Base-by-base conservation (phyloP, 2,888 invertebrate species). In the Gymnocheta viridis region DNA sequence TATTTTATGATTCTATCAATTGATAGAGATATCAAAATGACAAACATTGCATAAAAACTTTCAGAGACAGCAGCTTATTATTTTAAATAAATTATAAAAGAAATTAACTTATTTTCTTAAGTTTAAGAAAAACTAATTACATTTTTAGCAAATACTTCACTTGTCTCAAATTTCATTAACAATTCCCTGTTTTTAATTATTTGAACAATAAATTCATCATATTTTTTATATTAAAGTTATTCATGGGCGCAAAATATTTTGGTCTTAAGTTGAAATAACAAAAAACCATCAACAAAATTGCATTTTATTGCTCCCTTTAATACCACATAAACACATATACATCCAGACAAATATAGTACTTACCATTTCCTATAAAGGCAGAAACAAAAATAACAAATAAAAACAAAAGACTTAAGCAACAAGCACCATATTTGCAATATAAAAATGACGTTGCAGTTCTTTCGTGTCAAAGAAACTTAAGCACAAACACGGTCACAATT, bases 381-480 rank as follows among this genome's bases (percentile, higher is more conserved):
- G 10, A 7, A 7, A 29, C 1, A 4, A 27, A 17, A n/a, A n/a
- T n/a, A n/a, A n/a, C n/a, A n/a, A n/a, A n/a, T n/a, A n/a, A 60
- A 73, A 69, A 38, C 32, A 10, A 79, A 85, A 81, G 80, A 82
- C 80, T 82, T 78, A 81, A 85, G 81, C 77, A 69, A 81, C 81
- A 69, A 82, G 58, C 85, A 58, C 56, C 32, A 54, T 73, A 60
- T 76, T 38, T 70, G 19, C 3, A 22, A 67, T 17, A 66, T 79
- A 60, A 62, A 69, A 58, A 58, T 49, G 27, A 27, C 24, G 41
- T 66, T 49, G 47, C 58, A 29, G 60, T 67, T 67, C 38, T 29
- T 35, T 0, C 29, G 12, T 73, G 38, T 24, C 51, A 38, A 66
- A 27, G 38, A n/a, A 67, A 32, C 22, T 69, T 29, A 51, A 41